Evolutionary conservation across 2,888 invertebrate genomes (phyloP).

Genomic region (Drosophila anomelani): DNA sequence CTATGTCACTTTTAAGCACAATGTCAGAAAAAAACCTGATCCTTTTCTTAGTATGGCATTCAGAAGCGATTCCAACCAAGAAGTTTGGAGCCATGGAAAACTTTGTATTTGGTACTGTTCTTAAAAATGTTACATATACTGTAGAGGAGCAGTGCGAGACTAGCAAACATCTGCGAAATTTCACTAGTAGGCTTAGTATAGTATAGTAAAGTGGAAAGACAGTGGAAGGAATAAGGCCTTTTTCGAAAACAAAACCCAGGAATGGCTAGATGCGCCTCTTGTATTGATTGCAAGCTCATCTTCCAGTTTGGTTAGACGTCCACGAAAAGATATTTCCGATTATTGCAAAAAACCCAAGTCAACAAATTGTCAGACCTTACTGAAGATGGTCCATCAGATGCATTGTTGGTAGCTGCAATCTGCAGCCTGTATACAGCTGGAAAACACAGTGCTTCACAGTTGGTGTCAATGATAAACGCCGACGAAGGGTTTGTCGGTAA

Average conservation of each 20-base stretch:
- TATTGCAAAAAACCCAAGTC: constrained; percentile 7
- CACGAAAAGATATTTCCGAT: constrained; percentile 12
- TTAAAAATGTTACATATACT: constrained; percentile 9
- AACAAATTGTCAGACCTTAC: too few species aligned
- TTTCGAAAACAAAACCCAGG: background rate
- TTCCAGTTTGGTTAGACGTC: background rate
- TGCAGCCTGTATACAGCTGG: too few species aligned
- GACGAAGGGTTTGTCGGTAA: too few species aligned
- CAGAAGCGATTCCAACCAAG: constrained; percentile 9
- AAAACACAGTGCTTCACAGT: too few species aligned
- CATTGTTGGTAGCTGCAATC: too few species aligned
- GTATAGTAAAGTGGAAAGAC: constrained; percentile 3
- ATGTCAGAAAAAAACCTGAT: background rate
- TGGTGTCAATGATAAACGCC: too few species aligned
- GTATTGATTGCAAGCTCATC: constrained; percentile 2
- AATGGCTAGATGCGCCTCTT: background rate
- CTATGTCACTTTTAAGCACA: background rate
- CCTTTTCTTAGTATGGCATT: background rate
- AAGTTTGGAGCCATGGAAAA: constrained; percentile 19
- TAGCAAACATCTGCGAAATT: background rate
- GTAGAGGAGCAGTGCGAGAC: constrained; percentile 1
- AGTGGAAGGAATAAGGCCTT: background rate
- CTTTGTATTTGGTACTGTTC: constrained; percentile 9
- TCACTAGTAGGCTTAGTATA: background rate
- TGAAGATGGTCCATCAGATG: too few species aligned